Evolutionary conservation across 2,113 vertebrate genomes (phyloP).

Genomic region (Dolichotis patagonum): DNA sequence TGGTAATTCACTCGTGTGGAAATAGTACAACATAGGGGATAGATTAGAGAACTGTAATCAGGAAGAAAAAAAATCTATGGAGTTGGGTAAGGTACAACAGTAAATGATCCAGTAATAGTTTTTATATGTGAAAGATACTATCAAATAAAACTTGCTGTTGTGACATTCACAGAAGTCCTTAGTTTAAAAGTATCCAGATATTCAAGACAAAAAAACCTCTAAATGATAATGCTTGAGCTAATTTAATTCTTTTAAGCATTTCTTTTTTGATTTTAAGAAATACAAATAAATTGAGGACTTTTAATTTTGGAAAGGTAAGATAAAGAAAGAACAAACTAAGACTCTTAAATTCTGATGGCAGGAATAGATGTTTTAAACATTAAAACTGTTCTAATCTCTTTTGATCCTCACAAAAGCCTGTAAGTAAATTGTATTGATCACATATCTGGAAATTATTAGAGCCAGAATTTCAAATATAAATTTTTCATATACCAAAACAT

Average conservation of each 20-base stretch:
- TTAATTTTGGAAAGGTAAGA: conserved; percentile 36
- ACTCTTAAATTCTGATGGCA: conserved; percentile 39
- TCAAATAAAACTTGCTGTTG: conserved; percentile 40
- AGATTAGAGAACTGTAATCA: conserved; percentile 15
- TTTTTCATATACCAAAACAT: conserved; percentile 24
- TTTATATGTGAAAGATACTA: background rate
- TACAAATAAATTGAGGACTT: conserved; percentile 44
- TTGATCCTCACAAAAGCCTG: background rate
- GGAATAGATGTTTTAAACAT: conserved; percentile 30
- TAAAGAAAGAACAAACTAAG: conserved; percentile 7
- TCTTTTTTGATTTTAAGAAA: conserved; percentile 50
- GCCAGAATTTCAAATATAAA: conserved; percentile 33
- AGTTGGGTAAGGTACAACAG: background rate
- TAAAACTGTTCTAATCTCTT: background rate
- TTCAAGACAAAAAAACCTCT: conserved; percentile 9
- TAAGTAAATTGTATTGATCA: background rate
- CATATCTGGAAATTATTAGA: background rate
- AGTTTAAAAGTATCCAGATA: conserved; percentile 44
- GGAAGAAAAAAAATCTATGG: background rate
- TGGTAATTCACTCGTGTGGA: background rate
- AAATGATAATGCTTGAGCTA: conserved; percentile 35
- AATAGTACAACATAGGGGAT: background rate
- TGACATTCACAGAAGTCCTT: background rate
- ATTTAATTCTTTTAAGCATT: conserved; percentile 48
- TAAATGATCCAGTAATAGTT: conserved; percentile 23